Evolutionary conservation across 2,113 vertebrate species (phyloP), one percentile per base, ranked within the genome.

Genomic region (Leucopternis melanops): DNA sequence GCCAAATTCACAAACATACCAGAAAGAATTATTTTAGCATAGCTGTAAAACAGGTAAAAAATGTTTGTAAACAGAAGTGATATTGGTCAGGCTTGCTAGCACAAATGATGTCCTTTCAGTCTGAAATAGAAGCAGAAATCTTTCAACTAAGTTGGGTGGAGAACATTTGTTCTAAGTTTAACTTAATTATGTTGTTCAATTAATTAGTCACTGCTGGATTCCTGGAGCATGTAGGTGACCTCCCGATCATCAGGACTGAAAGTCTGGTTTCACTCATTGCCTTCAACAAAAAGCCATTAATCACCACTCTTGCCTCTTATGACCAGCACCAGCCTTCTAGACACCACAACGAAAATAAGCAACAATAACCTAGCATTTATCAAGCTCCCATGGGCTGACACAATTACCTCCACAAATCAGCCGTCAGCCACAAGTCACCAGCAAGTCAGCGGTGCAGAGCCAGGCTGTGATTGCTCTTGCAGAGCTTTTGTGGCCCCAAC

Each of bases 131-230:
- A 66, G 42, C n/a, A 81, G 50, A 81, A 94, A 58, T 61, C 27
- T 75, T 92, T 67, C 4, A 7, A 2, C 9, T 59, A 63, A 71
- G 47, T 38, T 45, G 32, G 4, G 47, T 63, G 26, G 52, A 71
- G 38, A 89, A 55, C 2, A 63, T 71, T 94, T 84, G 9, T 86
- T 83, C 34, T 14, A 80, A 88, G 45, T 88, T 84, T 67, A 87
- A 55, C 34, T 85, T 75, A 71, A 89, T 87, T 49, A 40, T 65
- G 6, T 85, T 89, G 23, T 82, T 87, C n/a, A 72, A 15, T 72
- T 85, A 79, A 75, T 79, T 89, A 82, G 40, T 27, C 69, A 52
- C 44, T 85, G 44, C 58, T 94, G 54, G 34, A 50, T 90, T 87
- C 47, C 57, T 85, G 40, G 32, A 85, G 44, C 73, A 26, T 54